Conservation (phyloP, 2,113 vertebrate species). For the Peromyscus californicus region DNA sequence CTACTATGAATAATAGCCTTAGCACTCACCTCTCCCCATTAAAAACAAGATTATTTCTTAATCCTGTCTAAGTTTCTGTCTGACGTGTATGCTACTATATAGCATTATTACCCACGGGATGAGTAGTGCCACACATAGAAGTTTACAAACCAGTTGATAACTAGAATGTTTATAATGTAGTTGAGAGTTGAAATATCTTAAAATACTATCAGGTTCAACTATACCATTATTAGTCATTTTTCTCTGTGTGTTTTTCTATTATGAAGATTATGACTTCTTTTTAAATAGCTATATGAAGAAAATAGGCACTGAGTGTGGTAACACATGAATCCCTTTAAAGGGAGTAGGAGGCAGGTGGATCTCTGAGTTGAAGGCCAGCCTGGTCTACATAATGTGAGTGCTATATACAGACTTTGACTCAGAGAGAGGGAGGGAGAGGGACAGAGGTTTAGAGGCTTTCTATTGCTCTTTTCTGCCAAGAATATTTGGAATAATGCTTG, state of each 20-base stretch:
- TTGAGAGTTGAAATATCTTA: slow-evolving; percentile 55
- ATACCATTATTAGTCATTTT: slow-evolving; percentile 45
- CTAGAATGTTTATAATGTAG: slow-evolving; percentile 22
- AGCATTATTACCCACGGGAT: neutral
- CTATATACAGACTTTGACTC: neutral
- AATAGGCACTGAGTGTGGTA: neutral
- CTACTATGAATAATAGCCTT: neutral
- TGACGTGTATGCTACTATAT: neutral
- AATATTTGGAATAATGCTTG: slow-evolving; percentile 32
- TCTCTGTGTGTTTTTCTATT: slow-evolving; percentile 34
- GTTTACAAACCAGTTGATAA: slow-evolving; percentile 22
- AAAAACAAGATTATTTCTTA: slow-evolving; percentile 39
- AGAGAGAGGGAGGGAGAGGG: neutral
- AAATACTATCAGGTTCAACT: slow-evolving; percentile 10
- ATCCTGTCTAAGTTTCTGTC: neutral
- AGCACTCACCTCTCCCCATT: neutral
- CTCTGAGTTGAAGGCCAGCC: neutral
- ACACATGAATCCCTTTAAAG: neutral
- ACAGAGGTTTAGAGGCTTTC: slow-evolving; percentile 17
- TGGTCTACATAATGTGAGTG: neutral
- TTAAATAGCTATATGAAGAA: slow-evolving; percentile 9
- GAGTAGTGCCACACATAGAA: neutral
- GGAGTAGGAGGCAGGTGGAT: neutral
- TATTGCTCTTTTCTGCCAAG: neutral
- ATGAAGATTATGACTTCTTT: slow-evolving; percentile 30